Conservation (phyloP, 2,113 vertebrate genomes). For the Danionella cerebrum region DNA sequence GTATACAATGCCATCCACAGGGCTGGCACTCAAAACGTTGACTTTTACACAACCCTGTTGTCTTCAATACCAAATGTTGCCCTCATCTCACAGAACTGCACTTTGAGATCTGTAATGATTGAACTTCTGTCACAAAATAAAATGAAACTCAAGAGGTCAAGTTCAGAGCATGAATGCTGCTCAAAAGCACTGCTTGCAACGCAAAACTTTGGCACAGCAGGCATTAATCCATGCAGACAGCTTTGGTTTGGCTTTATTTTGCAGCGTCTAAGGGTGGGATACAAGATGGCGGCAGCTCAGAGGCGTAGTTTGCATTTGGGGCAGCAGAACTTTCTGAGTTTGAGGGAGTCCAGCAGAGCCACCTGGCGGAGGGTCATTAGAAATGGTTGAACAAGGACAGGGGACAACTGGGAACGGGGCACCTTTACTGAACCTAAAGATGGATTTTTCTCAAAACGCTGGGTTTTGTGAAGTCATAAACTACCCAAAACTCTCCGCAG, state of each 20-base stretch:
- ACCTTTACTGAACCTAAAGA: constrained; percentile 3
- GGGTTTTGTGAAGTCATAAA: no score
- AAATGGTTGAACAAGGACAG: background rate
- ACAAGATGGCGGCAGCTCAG: constrained; percentile 40
- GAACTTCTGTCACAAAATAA: no score
- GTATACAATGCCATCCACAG: no score
- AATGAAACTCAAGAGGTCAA: no score
- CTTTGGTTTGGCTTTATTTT: background rate
- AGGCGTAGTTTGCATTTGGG: constrained; percentile 9
- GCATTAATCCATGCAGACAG: constrained; percentile 13
- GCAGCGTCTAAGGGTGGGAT: constrained; percentile 14
- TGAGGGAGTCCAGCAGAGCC: constrained; percentile 20
- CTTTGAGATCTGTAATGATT: no score
- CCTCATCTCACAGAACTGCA: no score
- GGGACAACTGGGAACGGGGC: background rate
- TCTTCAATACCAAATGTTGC: no score
- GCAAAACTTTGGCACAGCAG: constrained; percentile 22
- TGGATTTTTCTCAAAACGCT: no score
- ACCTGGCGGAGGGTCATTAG: background rate
- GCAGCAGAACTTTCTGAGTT: constrained; percentile 4
- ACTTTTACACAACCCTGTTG: no score
- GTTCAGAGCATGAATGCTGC: background rate
- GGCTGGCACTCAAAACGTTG: no score
- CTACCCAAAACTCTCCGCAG: no score
- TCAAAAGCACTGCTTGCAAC: no score